Conservation (phyloP, 2,888 invertebrate genomes). For the Cephus spinipes region DNA sequence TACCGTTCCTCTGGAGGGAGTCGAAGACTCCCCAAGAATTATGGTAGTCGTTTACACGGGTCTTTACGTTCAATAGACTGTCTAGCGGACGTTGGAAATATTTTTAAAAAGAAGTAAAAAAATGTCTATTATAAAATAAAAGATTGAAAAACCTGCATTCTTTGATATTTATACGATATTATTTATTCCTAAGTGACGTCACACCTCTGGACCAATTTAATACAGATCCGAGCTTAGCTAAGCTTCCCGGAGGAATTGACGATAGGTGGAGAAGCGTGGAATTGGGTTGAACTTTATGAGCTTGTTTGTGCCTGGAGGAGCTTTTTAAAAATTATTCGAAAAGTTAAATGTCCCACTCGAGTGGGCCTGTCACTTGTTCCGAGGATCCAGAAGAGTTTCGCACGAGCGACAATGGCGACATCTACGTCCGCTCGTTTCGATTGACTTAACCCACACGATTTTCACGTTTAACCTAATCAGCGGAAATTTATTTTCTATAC, state of each 20-base stretch:
- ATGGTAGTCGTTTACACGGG: slow-evolving; percentile 33
- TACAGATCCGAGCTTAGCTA: background rate
- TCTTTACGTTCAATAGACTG: background rate
- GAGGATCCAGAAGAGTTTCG: background rate
- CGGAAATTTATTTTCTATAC: slow-evolving; percentile 7
- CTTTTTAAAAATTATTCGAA: slow-evolving; percentile 54
- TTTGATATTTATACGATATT: background rate
- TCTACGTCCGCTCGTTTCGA: slow-evolving; percentile 37
- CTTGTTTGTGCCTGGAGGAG: slow-evolving; percentile 53
- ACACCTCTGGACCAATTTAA: background rate
- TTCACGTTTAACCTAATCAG: slow-evolving; percentile 31
- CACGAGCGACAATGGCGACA: slow-evolving; percentile 18
- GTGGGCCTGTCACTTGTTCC: background rate
- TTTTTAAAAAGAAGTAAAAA: background rate
- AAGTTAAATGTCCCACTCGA: slow-evolving; percentile 40
- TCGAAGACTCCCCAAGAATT: slow-evolving; percentile 30
- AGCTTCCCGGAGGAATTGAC: slow-evolving; percentile 9
- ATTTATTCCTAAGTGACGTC: background rate
- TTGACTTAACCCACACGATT: slow-evolving; percentile 32
- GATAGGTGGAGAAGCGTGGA: slow-evolving; percentile 20
- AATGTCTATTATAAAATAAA: background rate
- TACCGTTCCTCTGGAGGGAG: slow-evolving; percentile 36
- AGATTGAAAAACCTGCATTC: background rate
- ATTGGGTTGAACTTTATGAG: slow-evolving; percentile 47
- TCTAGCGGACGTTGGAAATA: background rate